Evolutionary conservation across 2,113 vertebrate genomes (phyloP).

Genomic region (Ahaetulla prasina): DNA sequence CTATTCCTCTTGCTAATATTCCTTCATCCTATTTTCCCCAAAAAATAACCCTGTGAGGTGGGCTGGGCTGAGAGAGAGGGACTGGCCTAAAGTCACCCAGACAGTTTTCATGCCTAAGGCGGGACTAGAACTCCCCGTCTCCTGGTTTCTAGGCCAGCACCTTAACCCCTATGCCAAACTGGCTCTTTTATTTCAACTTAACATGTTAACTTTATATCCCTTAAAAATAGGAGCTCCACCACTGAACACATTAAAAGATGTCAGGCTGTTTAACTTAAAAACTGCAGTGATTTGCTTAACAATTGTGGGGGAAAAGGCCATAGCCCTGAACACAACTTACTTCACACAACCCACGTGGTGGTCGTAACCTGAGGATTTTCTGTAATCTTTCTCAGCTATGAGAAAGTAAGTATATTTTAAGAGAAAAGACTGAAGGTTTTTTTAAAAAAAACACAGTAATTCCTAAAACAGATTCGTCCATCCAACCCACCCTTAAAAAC

Average conservation of each 20-base stretch:
- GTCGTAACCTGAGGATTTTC: background rate
- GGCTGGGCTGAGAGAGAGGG: no score
- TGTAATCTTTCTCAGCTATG: background rate
- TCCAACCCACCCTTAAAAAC: background rate
- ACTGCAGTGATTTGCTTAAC: background rate
- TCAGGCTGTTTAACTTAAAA: background rate
- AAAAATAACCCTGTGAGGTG: background rate
- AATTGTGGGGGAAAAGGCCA: background rate
- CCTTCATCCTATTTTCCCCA: background rate
- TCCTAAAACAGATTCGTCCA: background rate
- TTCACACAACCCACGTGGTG: background rate
- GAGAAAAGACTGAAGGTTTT: background rate
- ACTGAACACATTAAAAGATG: background rate
- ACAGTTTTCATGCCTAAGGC: no score
- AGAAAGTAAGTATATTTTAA: background rate
- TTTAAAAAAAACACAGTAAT: no score
- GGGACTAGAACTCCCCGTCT: no score
- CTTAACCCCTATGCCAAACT: no score
- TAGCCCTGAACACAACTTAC: background rate
- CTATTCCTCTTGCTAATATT: background rate
- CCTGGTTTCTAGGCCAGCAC: no score
- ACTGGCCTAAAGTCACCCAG: no score
- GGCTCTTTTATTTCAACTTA: no score
- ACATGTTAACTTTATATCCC: background rate
- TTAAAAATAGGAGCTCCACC: background rate